phyloP scores from a whole-genome alignment of 1,140 invertebrate species.

The Heliconius himera region DNA sequence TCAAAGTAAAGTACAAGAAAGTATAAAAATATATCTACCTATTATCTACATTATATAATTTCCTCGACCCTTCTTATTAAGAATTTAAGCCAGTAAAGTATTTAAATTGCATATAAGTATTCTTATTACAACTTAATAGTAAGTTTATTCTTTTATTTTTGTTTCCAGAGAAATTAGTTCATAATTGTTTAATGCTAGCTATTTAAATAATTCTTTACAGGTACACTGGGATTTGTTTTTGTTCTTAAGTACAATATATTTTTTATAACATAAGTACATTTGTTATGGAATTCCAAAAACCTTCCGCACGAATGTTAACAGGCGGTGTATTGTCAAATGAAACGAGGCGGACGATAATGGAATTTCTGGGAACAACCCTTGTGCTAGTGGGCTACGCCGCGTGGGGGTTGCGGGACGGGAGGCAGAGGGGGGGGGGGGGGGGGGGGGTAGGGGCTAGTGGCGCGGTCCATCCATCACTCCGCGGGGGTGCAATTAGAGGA shows the following conservation, averaged over 20 bases:
- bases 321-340: slow-evolving; percentile 70
- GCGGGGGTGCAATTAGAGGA: slow-evolving; percentile 77
- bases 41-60: too few relatives aligned
- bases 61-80: too few relatives aligned
- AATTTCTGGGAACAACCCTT: slow-evolving; percentile 80
- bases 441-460: slow-evolving; percentile 18
- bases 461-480: slow-evolving; percentile 76
- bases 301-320: slow-evolving; percentile 49
- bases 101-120: too few relatives aligned
- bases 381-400: slow-evolving; percentile 61
- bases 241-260: slow-evolving; percentile 30
- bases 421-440: too few relatives aligned
- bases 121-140: neutral
- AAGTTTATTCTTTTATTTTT: neutral
- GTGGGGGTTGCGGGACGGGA: slow-evolving; percentile 44
- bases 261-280: slow-evolving; percentile 34
- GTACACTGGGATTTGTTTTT: slow-evolving; percentile 16
- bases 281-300: slow-evolving; percentile 54
- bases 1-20: too few relatives aligned
- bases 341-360: slow-evolving; percentile 74
- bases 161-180: neutral
- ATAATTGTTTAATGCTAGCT: neutral
- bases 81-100: too few relatives aligned
- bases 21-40: too few relatives aligned
- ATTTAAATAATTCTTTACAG: slow-evolving; percentile 3